Evolutionary conservation across 2,797 vertebrate genomes (phyloP).

Genomic region (Esox lucius): DNA sequence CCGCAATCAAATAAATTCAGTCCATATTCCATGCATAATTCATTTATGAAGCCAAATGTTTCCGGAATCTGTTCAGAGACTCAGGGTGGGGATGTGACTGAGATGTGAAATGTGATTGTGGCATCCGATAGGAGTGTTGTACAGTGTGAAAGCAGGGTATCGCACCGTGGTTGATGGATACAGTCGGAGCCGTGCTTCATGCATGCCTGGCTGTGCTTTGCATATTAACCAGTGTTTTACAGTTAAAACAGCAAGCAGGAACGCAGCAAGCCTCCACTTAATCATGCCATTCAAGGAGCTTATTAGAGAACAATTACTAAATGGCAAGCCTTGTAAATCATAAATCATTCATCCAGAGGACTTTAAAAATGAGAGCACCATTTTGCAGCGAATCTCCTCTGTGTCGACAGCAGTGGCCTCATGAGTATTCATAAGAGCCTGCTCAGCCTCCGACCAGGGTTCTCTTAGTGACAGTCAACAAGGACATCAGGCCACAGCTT

Average conservation of each 20-base stretch:
- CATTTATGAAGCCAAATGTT: slow-evolving; percentile 19
- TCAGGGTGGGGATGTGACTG: slow-evolving; percentile 16
- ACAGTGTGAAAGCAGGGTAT: background rate
- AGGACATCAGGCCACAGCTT: slow-evolving; percentile 26
- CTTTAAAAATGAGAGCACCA: slow-evolving; percentile 43
- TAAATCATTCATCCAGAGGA: slow-evolving; percentile 72
- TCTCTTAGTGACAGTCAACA: slow-evolving; percentile 6
- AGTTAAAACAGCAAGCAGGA: slow-evolving; percentile 69
- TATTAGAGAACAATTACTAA: slow-evolving; percentile 77
- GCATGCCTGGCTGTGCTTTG: slow-evolving; percentile 54
- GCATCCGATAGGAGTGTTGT: background rate
- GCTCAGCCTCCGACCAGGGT: background rate
- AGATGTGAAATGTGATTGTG: background rate
- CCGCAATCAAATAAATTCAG: background rate
- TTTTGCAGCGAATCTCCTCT: slow-evolving; percentile 42
- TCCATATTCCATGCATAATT: slow-evolving; percentile 18
- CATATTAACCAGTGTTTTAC: slow-evolving; percentile 70
- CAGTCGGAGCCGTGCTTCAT: slow-evolving; percentile 23
- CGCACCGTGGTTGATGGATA: slow-evolving; percentile 7
- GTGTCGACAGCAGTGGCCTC: slow-evolving; percentile 24
- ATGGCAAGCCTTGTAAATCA: slow-evolving; percentile 74
- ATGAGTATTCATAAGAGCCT: slow-evolving; percentile 49
- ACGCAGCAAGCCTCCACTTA: slow-evolving; percentile 64
- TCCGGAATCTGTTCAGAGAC: background rate
- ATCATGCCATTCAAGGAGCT: slow-evolving; percentile 70